Conservation (phyloP, 1,140 invertebrate genomes). For the Atopsyche davidsoni region DNA sequence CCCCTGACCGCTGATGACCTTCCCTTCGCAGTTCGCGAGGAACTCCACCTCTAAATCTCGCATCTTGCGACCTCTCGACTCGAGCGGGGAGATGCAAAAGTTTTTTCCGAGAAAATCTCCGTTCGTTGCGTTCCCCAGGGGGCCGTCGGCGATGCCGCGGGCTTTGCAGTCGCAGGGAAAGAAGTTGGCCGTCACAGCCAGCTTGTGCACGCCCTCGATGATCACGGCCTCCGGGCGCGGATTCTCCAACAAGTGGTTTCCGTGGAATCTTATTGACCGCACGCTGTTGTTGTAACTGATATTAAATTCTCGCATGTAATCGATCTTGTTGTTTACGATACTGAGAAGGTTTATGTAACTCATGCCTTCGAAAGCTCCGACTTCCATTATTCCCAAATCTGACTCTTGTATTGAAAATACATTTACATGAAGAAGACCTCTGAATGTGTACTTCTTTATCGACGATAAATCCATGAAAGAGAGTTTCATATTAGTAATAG, state of each 20-base stretch:
- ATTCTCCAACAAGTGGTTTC: slow-evolving; percentile 74
- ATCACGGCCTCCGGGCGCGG: slow-evolving; percentile 61
- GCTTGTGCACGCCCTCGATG: slow-evolving; percentile 55
- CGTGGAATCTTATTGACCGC: slow-evolving; percentile 62
- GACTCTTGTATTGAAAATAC: slow-evolving; percentile 71
- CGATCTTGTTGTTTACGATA: slow-evolving; percentile 78
- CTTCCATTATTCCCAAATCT: slow-evolving; percentile 67
- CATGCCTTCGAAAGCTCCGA: slow-evolving; percentile 66
- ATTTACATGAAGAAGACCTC: slow-evolving; percentile 67
- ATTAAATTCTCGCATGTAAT: slow-evolving; percentile 65
- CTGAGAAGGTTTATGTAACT: slow-evolving; percentile 62
- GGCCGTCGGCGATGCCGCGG: slow-evolving; percentile 64
- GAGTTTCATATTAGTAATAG: slow-evolving; percentile 70
- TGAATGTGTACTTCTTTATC: slow-evolving; percentile 63
- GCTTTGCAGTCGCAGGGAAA: slow-evolving; percentile 80
- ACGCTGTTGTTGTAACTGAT: slow-evolving; percentile 64
- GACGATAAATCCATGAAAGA: slow-evolving; percentile 76
- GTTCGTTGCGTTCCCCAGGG: slow-evolving; percentile 56
- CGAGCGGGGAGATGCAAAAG: slow-evolving; percentile 77
- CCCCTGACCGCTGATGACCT: slow-evolving; percentile 20
- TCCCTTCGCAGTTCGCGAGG: slow-evolving; percentile 9
- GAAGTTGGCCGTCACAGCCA: slow-evolving; percentile 68
- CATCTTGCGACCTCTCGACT: slow-evolving; percentile 69
- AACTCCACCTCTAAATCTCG: slow-evolving; percentile 54
- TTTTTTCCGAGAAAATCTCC: slow-evolving; percentile 69